phyloP scores from a whole-genome alignment of 2,797 vertebrate species.

The Sebastes melanostomus region DNA sequence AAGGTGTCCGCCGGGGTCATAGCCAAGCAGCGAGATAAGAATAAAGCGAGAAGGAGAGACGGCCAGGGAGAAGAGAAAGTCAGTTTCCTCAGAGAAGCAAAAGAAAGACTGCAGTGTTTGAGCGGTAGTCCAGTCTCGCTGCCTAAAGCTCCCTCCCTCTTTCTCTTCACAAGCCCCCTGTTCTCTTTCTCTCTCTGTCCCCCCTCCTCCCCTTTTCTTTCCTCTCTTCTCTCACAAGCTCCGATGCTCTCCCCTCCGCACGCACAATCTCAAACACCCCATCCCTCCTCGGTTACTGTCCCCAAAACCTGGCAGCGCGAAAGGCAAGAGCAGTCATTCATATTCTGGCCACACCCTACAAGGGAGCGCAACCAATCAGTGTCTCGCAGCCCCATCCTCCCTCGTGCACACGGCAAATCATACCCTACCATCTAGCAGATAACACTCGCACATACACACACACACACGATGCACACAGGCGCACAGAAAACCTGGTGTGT shows the following conservation, averaged over 20 bases:
- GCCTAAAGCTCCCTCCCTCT: conserved; percentile 75
- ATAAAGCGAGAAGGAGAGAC: conserved; percentile 32
- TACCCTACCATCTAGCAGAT: conserved; percentile 45
- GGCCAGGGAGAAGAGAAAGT: conserved; percentile 49
- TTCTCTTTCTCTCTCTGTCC: conserved; percentile 37
- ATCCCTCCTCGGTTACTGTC: conserved; percentile 68
- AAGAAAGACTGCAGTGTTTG: conserved; percentile 82
- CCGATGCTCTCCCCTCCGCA: conserved; percentile 46
- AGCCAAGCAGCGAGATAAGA: conserved; percentile 38
- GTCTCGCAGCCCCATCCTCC: conserved; percentile 55
- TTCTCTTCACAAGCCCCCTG: conserved; percentile 60
- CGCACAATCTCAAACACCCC: conserved; percentile 60
- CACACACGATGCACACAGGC: not conserved
- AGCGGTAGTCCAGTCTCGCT: conserved; percentile 75
- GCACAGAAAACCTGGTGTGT: conserved; percentile 38
- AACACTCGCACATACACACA: conserved; percentile 8
- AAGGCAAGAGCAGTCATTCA: conserved; percentile 71
- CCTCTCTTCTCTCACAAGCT: conserved; percentile 51
- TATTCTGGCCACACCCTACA: conserved; percentile 73
- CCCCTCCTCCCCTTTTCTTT: conserved; percentile 33
- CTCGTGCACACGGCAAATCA: conserved; percentile 46
- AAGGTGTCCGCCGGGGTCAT: conserved; percentile 69
- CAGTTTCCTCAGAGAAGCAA: conserved; percentile 73
- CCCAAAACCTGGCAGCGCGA: conserved; percentile 62
- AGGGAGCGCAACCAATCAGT: conserved; percentile 70